phyloP scores from a whole-genome alignment of 1,140 invertebrate genomes.

The Hormaphis cornu region DNA sequence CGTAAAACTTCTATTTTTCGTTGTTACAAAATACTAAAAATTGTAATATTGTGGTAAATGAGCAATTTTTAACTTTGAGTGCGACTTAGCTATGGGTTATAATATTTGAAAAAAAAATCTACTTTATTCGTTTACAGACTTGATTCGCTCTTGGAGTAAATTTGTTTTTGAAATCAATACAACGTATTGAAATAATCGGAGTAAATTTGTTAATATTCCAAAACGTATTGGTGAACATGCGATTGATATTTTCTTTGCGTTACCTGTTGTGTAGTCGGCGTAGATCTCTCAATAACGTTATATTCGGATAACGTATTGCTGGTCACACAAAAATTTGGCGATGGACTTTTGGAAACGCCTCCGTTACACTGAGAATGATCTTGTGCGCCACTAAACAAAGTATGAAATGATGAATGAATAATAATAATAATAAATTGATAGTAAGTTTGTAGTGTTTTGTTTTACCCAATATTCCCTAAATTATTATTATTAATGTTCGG shows the following conservation, averaged over 20 bases:
- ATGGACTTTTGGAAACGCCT: slow-evolving; percentile 45
- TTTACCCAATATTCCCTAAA: slow-evolving; percentile 19
- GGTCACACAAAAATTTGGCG: not conserved
- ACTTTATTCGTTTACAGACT: no score
- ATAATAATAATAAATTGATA: not conserved
- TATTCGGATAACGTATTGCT: slow-evolving; percentile 23
- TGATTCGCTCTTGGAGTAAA: no score
- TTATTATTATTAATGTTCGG: slow-evolving; percentile 53
- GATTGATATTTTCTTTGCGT: not conserved
- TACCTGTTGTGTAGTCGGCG: slow-evolving; percentile 1
- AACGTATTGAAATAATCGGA: not conserved
- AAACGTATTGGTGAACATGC: not conserved
- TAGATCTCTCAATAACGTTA: not conserved
- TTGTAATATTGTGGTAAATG: no score
- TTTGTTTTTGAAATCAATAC: not conserved
- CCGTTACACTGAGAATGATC: slow-evolving; percentile 66
- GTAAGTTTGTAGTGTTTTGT: not conserved
- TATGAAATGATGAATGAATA: slow-evolving; percentile 4
- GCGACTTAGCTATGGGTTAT: no score
- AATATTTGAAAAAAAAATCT: no score
- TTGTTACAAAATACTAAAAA: no score
- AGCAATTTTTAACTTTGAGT: no score
- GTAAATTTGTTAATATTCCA: not conserved
- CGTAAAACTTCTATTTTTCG: no score
- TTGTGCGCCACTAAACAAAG: slow-evolving; percentile 45